phyloP scores from a whole-genome alignment of 2,113 vertebrate species.

The Platysternon megacephalum region DNA sequence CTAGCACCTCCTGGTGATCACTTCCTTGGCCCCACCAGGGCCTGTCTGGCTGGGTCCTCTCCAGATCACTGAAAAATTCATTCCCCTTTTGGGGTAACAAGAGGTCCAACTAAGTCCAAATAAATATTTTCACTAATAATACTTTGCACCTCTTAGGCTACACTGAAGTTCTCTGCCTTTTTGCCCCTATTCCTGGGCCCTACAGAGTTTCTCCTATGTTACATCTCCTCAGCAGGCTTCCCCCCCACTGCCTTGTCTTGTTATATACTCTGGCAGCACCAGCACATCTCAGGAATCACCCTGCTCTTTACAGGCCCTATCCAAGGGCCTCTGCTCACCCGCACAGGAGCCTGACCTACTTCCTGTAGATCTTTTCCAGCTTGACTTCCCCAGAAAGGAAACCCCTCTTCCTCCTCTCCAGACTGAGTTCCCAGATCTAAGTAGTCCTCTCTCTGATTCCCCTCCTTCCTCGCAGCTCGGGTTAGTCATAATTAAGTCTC shows the following conservation, averaged over 20 bases:
- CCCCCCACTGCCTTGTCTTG: background rate
- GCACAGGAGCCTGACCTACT: background rate
- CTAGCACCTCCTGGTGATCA: background rate
- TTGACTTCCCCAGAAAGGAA: background rate
- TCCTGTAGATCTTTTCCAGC: background rate
- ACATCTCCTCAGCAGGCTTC: background rate
- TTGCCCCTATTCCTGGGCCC: background rate
- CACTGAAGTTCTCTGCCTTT: background rate
- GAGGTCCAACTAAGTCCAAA: background rate
- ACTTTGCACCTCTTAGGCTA: background rate
- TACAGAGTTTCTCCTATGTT: no score
- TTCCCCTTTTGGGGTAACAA: background rate
- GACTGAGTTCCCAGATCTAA: background rate
- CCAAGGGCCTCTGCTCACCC: background rate
- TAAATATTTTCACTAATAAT: background rate
- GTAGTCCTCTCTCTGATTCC: no score
- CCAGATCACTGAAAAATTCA: background rate
- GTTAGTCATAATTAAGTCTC: no score
- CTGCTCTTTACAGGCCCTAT: no score
- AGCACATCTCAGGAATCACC: background rate
- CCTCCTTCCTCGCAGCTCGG: no score
- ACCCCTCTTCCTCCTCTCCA: background rate
- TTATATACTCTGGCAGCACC: no score
- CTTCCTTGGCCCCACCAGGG: background rate
- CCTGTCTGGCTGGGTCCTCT: background rate